Evolutionary conservation across 2,797 vertebrate genomes (phyloP), one percentile per base, ranked within the genome.

Genomic region (Hydrophis major): DNA sequence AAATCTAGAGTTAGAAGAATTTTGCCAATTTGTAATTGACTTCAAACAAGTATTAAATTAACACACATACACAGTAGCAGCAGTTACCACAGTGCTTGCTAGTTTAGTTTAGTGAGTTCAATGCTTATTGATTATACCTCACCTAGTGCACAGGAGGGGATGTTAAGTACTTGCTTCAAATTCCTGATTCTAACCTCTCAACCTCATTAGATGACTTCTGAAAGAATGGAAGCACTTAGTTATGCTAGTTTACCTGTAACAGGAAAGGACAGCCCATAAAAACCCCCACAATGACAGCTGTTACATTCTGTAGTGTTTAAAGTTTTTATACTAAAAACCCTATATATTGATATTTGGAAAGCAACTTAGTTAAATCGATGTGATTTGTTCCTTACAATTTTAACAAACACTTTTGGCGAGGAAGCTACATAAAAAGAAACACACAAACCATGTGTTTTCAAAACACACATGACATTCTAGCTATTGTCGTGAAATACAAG

Each of bases 401-500:
- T 37, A 78, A 78, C 2, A 69, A 55, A 63, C 42, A 32, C 27
- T 93, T 87, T 89, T 88, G 63, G 87, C 2, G n/a, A 94, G 63
- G 47, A 90, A 50, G 53, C 95, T 20, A 25, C 59, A 94, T 87
- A 88, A 94, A 78, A 74, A 92, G 87, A 78, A 92, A 94, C 16
- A 94, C 92, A 57, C 50, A 53, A 93, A 66, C 91, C 47, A 86
- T 96, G 88, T 57, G 94, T 89, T 88, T 28, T 89, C 94, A 95
- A 95, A 95, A 96, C 53, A 69, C 90, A 93, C 92, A 89, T 69
- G 69, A 94, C 87, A 94, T 97, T 94, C 94, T 94, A 94, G 94
- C 93, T 93, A 66, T 28, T 69, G 66, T 69, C 93, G 93, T 90
- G 92, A 95, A 96, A 96, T 95, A 95, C 96, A 97, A 53, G 53